A percentile compares a stretch with the other conserved stretches of the same genome.
These are phyloP conservation scores for Fopius arisanus DNA, from an alignment of 1,140 invertebrate species.

Conservation along the genomic window DNA sequence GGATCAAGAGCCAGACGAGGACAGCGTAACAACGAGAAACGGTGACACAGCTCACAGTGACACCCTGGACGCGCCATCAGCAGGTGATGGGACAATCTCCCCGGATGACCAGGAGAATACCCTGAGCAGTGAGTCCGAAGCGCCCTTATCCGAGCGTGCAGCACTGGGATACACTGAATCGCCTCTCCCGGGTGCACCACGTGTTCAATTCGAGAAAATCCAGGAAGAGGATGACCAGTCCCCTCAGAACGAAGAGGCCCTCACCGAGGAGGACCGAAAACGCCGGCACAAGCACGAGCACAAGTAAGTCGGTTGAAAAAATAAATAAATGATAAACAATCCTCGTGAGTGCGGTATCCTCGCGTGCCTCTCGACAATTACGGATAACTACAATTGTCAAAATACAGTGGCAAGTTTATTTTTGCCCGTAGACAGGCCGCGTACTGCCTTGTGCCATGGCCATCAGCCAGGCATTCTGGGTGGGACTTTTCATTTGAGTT, in stretches of 20 bases:
- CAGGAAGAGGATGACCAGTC: constrained; percentile 49
- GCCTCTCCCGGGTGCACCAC: constrained; percentile 51
- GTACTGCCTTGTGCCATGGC: constrained; percentile 55
- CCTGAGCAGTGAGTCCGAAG: constrained; percentile 57
- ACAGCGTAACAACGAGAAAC: constrained; percentile 31
- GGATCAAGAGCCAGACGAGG: constrained; percentile 42
- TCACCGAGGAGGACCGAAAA: constrained; percentile 51
- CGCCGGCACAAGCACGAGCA: constrained; percentile 58
- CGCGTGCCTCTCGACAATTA: background rate
- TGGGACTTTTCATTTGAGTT: constrained; percentile 20
- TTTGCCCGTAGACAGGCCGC: constrained; percentile 34
- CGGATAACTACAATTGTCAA: constrained; percentile 19
- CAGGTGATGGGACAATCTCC: constrained; percentile 39
- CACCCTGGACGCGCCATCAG: constrained; percentile 40
- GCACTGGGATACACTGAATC: constrained; percentile 54
- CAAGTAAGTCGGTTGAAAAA: constrained; percentile 50
- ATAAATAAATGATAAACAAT: background rate
- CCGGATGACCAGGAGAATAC: constrained; percentile 25
- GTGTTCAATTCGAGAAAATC: constrained; percentile 63
- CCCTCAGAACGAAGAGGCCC: constrained; percentile 34
- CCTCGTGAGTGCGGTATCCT: background rate
- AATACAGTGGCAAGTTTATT: constrained; percentile 24
- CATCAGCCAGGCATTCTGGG: constrained; percentile 44
- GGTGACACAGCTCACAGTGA: too few species aligned
- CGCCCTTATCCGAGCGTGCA: constrained; percentile 62